A percentile compares a stretch with the other conserved stretches of the same genome.
phyloP scores from a whole-genome alignment of 2,797 vertebrate genomes.

The Ataeniobius toweri region DNA sequence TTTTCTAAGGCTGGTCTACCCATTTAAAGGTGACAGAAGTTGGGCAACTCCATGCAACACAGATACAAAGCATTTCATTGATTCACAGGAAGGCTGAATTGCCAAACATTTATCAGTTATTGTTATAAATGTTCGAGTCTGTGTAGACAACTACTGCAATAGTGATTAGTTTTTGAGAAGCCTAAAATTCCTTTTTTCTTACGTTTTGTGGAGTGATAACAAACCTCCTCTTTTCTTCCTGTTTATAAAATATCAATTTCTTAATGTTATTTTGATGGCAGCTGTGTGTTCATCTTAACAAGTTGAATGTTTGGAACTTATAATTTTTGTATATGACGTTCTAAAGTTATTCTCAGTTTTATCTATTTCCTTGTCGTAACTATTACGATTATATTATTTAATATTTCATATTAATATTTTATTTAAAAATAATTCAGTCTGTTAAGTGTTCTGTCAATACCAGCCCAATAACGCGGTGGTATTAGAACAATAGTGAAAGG shows the following conservation, averaged over 20 bases:
- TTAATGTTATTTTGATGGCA: not conserved
- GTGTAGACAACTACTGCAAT: not conserved
- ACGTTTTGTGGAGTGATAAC: not conserved
- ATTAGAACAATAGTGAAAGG: too few relatives aligned
- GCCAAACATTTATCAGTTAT: not conserved
- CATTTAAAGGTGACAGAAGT: not conserved
- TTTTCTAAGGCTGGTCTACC: not conserved
- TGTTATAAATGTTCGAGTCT: too few relatives aligned
- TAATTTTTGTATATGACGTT: not conserved
- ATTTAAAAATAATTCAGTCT: too few relatives aligned
- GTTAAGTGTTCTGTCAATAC: too few relatives aligned
- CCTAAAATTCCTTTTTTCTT: not conserved
- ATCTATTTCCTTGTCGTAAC: not conserved
- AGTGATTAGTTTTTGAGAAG: not conserved
- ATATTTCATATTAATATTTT: too few relatives aligned
- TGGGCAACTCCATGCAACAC: not conserved
- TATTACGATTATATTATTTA: too few relatives aligned
- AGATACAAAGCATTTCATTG: not conserved
- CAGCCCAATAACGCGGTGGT: too few relatives aligned
- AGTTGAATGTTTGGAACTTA: conserved; percentile 14
- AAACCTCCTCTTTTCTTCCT: not conserved
- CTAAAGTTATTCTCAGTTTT: not conserved
- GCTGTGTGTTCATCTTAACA: conserved; percentile 1
- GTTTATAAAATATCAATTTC: not conserved
- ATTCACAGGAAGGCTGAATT: not conserved